These are phyloP conservation scores for Brachionus rotundiformis DNA, from an alignment of 1,140 invertebrate genomes.

Conservation along the genomic window DNA sequence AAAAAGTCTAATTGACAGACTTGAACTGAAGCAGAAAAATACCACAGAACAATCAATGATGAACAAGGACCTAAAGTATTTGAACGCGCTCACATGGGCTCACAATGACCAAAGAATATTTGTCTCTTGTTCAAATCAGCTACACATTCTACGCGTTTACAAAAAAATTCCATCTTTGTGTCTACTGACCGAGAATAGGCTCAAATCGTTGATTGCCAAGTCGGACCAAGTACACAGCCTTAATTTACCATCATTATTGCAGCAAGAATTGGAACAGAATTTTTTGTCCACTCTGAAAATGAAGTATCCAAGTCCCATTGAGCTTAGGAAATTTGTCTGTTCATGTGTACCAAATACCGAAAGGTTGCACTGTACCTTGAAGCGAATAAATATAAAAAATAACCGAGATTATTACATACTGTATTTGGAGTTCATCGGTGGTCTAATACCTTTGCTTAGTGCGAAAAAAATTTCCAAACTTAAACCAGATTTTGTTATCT, in stretches of 20 bases:
- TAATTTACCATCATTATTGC: slow-evolving; percentile 55
- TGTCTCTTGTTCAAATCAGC: slow-evolving; percentile 77
- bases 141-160: slow-evolving; percentile 84
- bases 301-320: slow-evolving; percentile 83
- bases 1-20: slow-evolving; percentile 26
- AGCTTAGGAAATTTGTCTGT: slow-evolving; percentile 86
- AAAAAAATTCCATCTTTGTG: slow-evolving; percentile 84
- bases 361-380: slow-evolving; percentile 90
- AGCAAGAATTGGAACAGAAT: slow-evolving; percentile 79
- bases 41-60: neutral
- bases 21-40: slow-evolving; percentile 36
- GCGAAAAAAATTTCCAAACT: slow-evolving; percentile 93
- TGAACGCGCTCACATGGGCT: slow-evolving; percentile 92
- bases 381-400: slow-evolving; percentile 73
- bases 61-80: slow-evolving; percentile 70
- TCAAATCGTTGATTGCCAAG: slow-evolving; percentile 68
- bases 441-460: slow-evolving; percentile 89
- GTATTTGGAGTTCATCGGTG: slow-evolving; percentile 90
- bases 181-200: slow-evolving; percentile 76
- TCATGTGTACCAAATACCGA: slow-evolving; percentile 79
- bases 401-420: slow-evolving; percentile 84
- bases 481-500: slow-evolving; percentile 95
- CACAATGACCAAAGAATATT: slow-evolving; percentile 92
- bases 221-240: slow-evolving; percentile 59
- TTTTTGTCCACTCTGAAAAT: slow-evolving; percentile 95